These are phyloP conservation scores for Lasioglossum vierecki DNA, from an alignment of 2,888 invertebrate species.

Conservation along the genomic window DNA sequence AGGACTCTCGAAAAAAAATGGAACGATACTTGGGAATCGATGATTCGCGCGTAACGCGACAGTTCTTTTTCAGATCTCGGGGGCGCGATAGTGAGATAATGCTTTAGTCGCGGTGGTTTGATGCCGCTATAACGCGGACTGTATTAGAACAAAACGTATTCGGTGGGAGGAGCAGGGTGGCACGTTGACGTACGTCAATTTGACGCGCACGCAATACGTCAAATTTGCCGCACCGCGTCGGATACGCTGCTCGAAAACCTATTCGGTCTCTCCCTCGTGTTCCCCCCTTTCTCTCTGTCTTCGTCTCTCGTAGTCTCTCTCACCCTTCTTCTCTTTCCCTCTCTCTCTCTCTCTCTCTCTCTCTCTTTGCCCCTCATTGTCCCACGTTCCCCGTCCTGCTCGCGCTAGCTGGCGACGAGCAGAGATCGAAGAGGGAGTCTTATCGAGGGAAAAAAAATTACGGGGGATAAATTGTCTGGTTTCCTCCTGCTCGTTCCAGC, in stretches of 20 bases:
- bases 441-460: slow-evolving; percentile 12
- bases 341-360: too few relatives aligned
- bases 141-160: slow-evolving; percentile 62
- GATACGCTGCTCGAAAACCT: slow-evolving; percentile 44
- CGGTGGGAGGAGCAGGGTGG: slow-evolving; percentile 42
- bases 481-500: slow-evolving; percentile 10
- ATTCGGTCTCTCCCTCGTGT: slow-evolving; percentile 13
- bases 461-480: slow-evolving; percentile 1
- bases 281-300: neutral
- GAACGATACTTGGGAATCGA: neutral
- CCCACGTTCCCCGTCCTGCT: neutral
- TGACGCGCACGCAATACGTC: slow-evolving; percentile 65
- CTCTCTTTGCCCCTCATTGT: neutral
- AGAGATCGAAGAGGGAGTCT: slow-evolving; percentile 21
- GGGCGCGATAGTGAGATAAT: slow-evolving; percentile 42
- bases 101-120: slow-evolving; percentile 28
- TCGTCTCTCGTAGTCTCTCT: neutral
- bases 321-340: neutral
- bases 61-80: slow-evolving; percentile 30
- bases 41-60: slow-evolving; percentile 1
- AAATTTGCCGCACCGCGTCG: slow-evolving; percentile 59
- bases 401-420: neutral
- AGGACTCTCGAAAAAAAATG: neutral
- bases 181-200: slow-evolving; percentile 64
- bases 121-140: slow-evolving; percentile 54